A percentile compares a stretch with the other conserved stretches of the same genome.
These are phyloP conservation scores for Tetragonisca angustula DNA, from an alignment of 2,888 invertebrate species.

Conservation along the genomic window DNA sequence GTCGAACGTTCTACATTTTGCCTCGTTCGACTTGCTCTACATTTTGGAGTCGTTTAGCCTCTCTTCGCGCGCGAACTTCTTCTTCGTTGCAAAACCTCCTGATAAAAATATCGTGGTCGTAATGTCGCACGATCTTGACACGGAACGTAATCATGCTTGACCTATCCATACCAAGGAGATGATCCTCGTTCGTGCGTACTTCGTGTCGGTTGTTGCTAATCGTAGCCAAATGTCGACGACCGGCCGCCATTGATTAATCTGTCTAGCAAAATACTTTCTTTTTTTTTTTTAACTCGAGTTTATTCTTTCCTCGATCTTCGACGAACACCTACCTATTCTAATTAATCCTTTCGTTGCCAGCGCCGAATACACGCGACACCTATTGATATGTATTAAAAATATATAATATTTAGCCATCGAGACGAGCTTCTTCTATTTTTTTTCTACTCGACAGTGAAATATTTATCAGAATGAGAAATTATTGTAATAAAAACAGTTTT, in stretches of 20 bases:
- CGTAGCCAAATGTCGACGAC: neutral
- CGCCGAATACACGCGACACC: too few species aligned
- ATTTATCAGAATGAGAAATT: too few species aligned
- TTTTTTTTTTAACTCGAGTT: neutral
- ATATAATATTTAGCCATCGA: too few species aligned
- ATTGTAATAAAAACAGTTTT: too few species aligned
- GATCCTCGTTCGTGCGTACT: neutral
- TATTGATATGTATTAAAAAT: too few species aligned
- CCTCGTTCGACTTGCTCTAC: neutral
- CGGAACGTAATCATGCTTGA: slow-evolving; percentile 4
- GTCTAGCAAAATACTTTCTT: neutral
- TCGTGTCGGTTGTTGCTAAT: neutral
- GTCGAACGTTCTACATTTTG: neutral
- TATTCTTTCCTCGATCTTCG: neutral
- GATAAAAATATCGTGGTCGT: slow-evolving; percentile 18
- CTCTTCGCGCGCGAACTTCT: neutral
- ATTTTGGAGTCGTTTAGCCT: neutral
- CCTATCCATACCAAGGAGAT: slow-evolving; percentile 23
- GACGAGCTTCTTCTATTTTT: too few species aligned
- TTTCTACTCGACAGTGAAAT: too few species aligned
- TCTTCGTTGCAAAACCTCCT: neutral
- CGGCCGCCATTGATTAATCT: neutral
- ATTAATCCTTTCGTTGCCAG: too few species aligned
- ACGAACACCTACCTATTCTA: neutral
- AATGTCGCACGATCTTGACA: slow-evolving; percentile 9